These are phyloP conservation scores for Rachycentron canadum DNA, from an alignment of 2,797 vertebrate genomes.

Conservation along the genomic window DNA sequence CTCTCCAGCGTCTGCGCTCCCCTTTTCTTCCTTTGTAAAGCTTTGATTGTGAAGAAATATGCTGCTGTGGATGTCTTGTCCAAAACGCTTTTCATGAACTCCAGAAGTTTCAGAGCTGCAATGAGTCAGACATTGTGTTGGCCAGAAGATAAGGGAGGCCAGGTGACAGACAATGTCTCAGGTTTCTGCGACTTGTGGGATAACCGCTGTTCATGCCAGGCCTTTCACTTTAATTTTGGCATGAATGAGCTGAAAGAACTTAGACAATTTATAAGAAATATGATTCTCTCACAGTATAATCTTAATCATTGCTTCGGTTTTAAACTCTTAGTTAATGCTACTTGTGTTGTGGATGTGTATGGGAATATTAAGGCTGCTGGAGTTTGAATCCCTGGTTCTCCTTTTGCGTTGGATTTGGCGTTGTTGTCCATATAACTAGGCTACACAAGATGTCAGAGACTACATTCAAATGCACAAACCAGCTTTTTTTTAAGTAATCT, in stretches of 20 bases:
- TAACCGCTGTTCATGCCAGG: slow-evolving; percentile 42
- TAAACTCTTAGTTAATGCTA: no score
- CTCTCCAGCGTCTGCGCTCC: slow-evolving; percentile 59
- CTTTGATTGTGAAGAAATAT: slow-evolving; percentile 78
- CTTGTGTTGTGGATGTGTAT: neutral
- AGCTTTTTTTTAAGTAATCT: neutral
- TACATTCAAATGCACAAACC: neutral
- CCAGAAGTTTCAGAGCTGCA: slow-evolving; percentile 58
- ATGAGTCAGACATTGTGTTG: slow-evolving; percentile 66
- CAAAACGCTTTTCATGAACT: slow-evolving; percentile 65
- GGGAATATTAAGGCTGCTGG: neutral
- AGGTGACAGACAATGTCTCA: slow-evolving; percentile 70
- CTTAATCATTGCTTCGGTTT: no score
- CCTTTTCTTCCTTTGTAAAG: slow-evolving; percentile 75
- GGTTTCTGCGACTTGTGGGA: slow-evolving; percentile 55
- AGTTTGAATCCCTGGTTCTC: neutral
- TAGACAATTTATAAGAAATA: slow-evolving; percentile 10
- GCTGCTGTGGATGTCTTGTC: slow-evolving; percentile 72
- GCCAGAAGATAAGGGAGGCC: slow-evolving; percentile 66
- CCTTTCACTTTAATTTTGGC: slow-evolving; percentile 46
- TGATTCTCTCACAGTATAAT: slow-evolving; percentile 1
- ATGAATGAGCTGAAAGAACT: slow-evolving; percentile 36
- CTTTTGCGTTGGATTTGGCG: neutral
- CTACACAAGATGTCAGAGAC: neutral
- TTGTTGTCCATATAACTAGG: neutral